Evolutionary conservation across 2,888 invertebrate species (phyloP), one percentile per base, ranked within the genome.

Genomic region (Mellilla xanthometata): DNA sequence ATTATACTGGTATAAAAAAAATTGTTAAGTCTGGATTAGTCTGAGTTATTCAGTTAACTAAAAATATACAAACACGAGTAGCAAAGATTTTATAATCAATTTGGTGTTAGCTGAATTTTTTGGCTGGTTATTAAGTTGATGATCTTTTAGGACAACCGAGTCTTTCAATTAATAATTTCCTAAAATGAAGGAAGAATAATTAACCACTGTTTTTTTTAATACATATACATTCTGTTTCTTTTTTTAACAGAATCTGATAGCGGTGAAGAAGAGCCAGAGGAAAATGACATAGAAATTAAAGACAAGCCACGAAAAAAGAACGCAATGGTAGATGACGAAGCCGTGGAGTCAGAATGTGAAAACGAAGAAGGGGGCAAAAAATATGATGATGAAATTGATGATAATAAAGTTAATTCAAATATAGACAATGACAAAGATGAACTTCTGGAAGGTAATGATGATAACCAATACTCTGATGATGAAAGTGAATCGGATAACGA

Each of bases 301-400:
- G 81, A 84, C 40, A 86, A 86, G 38, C 78, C 81, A 6, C 77
- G 74, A 39, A 85, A 84, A 51, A 70, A 68, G 15, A 88, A 87
- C 45, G 74, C 80, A 13, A 76, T 87, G 70, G 53, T 89, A 41
- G 82, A 84, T 42, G 85, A 90, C 48, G 91, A 91, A 58, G 91
- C 92, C 29, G 89, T 89, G 52, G 90, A 86, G 57, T 83, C 90
- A 3, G 85, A 88, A 31, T 75, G 77, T 48, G 85, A 84, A 31
- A 73, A 81, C 19, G 63, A 71, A 34, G 52, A 56, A 11, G 65
- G 57, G 24, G 42, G 36, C 13, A 42, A 44, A 22, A 46, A 53
- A 49, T 54, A 59, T 12, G 44, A 51, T 11, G 52, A 54, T 30
- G 40, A 49, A 23, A 49, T 44, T n/a, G 54, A 57, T 19, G 54